These are phyloP conservation scores for Thermophis baileyi DNA, from an alignment of 2,113 vertebrate genomes.

Conservation along the genomic window DNA sequence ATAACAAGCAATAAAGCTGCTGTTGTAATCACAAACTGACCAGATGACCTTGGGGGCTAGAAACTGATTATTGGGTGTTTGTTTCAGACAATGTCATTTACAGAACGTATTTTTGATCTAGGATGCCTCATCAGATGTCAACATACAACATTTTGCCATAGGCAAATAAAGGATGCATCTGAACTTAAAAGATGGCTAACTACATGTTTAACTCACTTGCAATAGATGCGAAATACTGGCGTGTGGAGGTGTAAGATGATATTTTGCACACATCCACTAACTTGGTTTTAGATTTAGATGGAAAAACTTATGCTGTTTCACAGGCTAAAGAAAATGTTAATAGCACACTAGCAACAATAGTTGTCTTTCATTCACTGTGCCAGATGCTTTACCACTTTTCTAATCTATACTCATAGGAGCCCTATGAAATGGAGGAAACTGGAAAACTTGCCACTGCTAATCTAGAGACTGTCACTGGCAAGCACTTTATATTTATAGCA, in stretches of 20 bases:
- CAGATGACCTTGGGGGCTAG: slow-evolving; percentile 74
- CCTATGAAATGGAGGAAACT: background rate
- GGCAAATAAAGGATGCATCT: slow-evolving; percentile 2
- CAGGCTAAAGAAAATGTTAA: slow-evolving; percentile 6
- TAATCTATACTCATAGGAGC: background rate
- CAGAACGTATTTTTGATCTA: slow-evolving; percentile 39
- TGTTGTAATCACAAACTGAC: slow-evolving; percentile 75
- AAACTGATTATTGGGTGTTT: slow-evolving; percentile 66
- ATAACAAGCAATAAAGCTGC: slow-evolving; percentile 71
- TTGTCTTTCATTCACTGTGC: background rate
- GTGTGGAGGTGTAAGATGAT: background rate
- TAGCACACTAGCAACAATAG: background rate
- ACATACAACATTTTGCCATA: background rate
- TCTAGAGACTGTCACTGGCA: background rate
- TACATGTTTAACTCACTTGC: background rate
- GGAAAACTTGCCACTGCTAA: background rate
- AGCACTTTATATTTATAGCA: background rate
- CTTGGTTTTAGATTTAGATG: slow-evolving; percentile 27
- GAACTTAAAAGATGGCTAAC: background rate
- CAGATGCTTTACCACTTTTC: background rate
- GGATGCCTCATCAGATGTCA: slow-evolving; percentile 35
- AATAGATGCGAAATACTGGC: background rate
- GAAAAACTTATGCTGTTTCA: background rate
- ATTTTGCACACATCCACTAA: background rate
- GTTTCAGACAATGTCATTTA: slow-evolving; percentile 47